phyloP scores from a whole-genome alignment of 1,140 invertebrate species.

The Glossosoma conforme region DNA sequence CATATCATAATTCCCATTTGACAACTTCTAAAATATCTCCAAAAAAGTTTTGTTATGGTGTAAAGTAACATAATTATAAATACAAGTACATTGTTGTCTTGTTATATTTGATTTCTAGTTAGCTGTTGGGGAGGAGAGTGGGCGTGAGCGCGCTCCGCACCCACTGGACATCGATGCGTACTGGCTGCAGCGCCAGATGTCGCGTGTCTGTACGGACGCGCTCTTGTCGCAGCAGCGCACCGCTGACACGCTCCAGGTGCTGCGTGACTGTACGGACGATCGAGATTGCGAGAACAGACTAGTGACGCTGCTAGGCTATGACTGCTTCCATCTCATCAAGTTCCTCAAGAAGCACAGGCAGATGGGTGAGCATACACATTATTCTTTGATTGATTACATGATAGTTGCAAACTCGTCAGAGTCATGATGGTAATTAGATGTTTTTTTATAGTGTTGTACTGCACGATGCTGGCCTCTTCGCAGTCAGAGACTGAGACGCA shows the following conservation, averaged over 20 bases:
- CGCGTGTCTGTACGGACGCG: conserved; percentile 93
- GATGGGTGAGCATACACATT: conserved; percentile 90
- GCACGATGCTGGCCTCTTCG: conserved; percentile 92
- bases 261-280: conserved; percentile 88
- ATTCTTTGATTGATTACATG: too few relatives aligned
- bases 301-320: conserved; percentile 89
- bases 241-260: conserved; percentile 86
- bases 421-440: too few relatives aligned
- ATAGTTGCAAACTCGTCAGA: too few relatives aligned
- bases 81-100: too few relatives aligned
- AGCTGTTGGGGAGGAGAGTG: conserved; percentile 10
- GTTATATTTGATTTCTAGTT: too few relatives aligned
- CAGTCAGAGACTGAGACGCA: conserved; percentile 87
- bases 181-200: conserved; percentile 94
- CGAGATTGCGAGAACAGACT: conserved; percentile 95
- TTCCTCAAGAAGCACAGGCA: conserved; percentile 87
- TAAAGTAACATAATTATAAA: too few relatives aligned
- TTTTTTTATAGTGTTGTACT: conserved; percentile 78
- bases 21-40: too few relatives aligned
- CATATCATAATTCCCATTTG: too few relatives aligned
- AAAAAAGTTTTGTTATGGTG: too few relatives aligned
- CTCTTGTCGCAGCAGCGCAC: conserved; percentile 89
- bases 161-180: conserved; percentile 98
- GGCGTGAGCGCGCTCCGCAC: conserved; percentile 68
- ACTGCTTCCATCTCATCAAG: conserved; percentile 98